A percentile compares a stretch with the other conserved stretches of the same genome.
Conservation (phyloP, 1,140 invertebrate species). For the Triops longicaudatus region DNA sequence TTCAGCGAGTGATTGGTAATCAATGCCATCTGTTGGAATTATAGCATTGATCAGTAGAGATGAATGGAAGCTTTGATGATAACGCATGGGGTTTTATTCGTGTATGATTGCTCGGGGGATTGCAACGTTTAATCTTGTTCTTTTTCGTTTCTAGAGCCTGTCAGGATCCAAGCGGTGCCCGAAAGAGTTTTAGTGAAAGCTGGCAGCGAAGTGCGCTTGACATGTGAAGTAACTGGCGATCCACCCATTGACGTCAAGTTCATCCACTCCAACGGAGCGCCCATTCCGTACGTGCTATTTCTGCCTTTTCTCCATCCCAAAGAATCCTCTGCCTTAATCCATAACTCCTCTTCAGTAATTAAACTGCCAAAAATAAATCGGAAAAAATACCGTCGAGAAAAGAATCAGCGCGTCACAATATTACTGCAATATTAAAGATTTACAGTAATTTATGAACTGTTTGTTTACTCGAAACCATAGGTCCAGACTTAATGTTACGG, state of each 20-base stretch:
- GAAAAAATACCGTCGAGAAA: slow-evolving; percentile 20
- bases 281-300: neutral
- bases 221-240: slow-evolving; percentile 39
- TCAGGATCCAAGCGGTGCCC: slow-evolving; percentile 1
- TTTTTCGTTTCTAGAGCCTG: slow-evolving; percentile 16
- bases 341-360: neutral
- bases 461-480: neutral
- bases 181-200: slow-evolving; percentile 31
- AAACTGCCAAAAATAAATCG: slow-evolving; percentile 32
- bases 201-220: slow-evolving; percentile 36
- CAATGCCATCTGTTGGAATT: too few species aligned
- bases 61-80: too few species aligned
- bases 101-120: too few species aligned
- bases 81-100: too few species aligned
- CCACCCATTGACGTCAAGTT: slow-evolving; percentile 36
- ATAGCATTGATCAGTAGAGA: too few species aligned
- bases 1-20: too few species aligned
- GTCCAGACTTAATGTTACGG: neutral
- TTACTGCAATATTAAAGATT: slow-evolving; percentile 12
- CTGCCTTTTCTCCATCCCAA: neutral
- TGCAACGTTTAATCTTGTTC: neutral
- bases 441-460: too few species aligned
- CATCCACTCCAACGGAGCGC: neutral
- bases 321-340: neutral
- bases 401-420: neutral